phyloP scores from a whole-genome alignment of 2,113 vertebrate species.

The Elanus axillaris region DNA sequence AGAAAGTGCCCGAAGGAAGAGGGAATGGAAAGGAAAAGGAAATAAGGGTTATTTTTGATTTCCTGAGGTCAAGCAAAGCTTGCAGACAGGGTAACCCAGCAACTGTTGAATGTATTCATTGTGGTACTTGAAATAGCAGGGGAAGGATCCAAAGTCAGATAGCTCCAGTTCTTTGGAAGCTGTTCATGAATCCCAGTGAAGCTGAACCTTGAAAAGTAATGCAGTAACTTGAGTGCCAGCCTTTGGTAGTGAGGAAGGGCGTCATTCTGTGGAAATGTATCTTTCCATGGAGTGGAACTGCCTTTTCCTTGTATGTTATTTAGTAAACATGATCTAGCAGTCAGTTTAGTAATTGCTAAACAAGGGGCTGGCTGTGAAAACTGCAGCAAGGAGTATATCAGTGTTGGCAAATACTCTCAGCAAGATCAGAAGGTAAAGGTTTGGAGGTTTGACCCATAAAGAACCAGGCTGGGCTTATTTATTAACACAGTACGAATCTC shows the following conservation, averaged over 20 bases:
- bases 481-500: not conserved
- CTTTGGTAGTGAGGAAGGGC: not conserved
- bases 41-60: not conserved
- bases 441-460: not conserved
- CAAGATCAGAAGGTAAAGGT: not conserved
- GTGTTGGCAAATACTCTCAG: not conserved
- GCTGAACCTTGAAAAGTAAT: not conserved
- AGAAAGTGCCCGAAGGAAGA: not conserved
- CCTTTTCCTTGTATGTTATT: not conserved
- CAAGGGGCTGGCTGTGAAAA: not conserved
- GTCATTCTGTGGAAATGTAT: not conserved
- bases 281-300: not conserved
- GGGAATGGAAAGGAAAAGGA: not conserved
- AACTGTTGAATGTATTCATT: not conserved
- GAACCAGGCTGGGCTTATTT: not conserved
- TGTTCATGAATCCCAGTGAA: not conserved
- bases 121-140: not conserved
- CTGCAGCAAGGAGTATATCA: not conserved
- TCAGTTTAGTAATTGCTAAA: not conserved
- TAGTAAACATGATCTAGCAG: not conserved
- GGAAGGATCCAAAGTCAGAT: not conserved
- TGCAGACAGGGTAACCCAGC: not conserved
- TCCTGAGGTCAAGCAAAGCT: not conserved
- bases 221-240: not conserved
- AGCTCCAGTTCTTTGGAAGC: not conserved